Evolutionary conservation across 2,797 vertebrate species (phyloP).

Genomic region (Anomalospiza imberbis): DNA sequence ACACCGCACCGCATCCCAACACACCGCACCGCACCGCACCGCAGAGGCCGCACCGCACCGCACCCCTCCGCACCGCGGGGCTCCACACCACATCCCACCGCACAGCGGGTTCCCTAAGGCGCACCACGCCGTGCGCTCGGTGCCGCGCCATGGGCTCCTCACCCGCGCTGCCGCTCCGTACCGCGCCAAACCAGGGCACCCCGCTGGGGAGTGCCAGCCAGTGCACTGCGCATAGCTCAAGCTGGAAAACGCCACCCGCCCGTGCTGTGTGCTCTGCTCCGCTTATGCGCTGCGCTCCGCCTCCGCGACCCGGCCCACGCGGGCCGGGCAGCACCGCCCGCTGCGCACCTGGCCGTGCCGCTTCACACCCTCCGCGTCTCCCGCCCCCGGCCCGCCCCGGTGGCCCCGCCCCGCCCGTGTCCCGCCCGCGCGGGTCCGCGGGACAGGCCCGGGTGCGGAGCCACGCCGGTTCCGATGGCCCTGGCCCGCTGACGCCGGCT

Average conservation of each 20-base stretch:
- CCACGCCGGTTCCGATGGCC: accelerated
- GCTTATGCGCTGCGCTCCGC: background rate
- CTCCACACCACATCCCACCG: background rate
- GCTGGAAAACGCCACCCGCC: too few species aligned
- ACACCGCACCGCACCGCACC: too few species aligned
- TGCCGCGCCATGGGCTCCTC: background rate
- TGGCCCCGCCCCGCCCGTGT: background rate
- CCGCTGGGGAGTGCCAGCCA: background rate
- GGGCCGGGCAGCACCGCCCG: background rate
- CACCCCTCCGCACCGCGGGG: background rate
- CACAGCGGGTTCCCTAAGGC: background rate
- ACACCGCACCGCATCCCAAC: too few species aligned
- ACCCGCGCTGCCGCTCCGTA: background rate
- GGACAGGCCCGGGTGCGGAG: background rate
- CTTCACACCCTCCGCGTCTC: accelerated
- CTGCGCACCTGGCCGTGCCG: background rate
- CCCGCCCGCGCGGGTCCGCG: background rate
- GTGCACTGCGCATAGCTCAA: background rate
- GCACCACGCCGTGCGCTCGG: background rate
- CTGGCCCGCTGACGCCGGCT: background rate
- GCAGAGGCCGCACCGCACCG: too few species aligned
- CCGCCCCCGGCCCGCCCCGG: background rate
- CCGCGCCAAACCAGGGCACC: background rate
- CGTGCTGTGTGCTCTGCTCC: background rate
- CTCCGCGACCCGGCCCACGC: background rate